Evolutionary conservation across 2,888 invertebrate species (phyloP).

Genomic region (Chelonus formosanus): DNA sequence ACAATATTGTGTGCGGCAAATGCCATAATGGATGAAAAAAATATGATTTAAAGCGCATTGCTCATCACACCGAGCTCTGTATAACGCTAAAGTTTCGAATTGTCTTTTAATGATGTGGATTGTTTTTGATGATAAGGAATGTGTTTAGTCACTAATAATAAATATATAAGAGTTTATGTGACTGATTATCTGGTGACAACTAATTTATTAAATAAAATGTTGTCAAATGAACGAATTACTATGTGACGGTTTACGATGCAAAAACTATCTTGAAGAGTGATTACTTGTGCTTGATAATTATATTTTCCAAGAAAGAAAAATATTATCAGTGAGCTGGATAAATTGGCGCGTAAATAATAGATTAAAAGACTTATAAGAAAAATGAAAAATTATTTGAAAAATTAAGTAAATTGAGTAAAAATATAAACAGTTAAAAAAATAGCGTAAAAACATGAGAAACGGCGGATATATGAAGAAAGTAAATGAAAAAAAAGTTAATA

Average conservation of each 20-base stretch:
- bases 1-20: slow-evolving; percentile 54
- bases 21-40: slow-evolving; percentile 42
- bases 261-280: slow-evolving; percentile 34
- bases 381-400: slow-evolving; percentile 8
- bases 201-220: slow-evolving; percentile 25
- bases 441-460: background rate
- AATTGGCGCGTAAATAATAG: slow-evolving; percentile 24
- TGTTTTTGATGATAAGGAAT: slow-evolving; percentile 15
- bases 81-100: slow-evolving; percentile 17
- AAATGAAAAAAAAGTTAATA: slow-evolving; percentile 33
- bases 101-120: slow-evolving; percentile 17
- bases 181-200: slow-evolving; percentile 40
- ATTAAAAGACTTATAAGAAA: slow-evolving; percentile 15
- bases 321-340: slow-evolving; percentile 39
- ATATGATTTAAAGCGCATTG: slow-evolving; percentile 25
- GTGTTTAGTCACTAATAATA: slow-evolving; percentile 58
- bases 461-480: slow-evolving; percentile 6
- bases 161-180: slow-evolving; percentile 47
- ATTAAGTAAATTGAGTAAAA: too few species aligned
- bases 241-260: too few species aligned
- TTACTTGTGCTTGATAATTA: slow-evolving; percentile 61
- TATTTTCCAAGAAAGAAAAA: slow-evolving; percentile 54
- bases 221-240: slow-evolving; percentile 8
- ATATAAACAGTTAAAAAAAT: too few species aligned
- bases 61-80: slow-evolving; percentile 26